These are phyloP conservation scores for Colius striatus DNA, from an alignment of 2,113 vertebrate genomes.

Conservation along the genomic window DNA sequence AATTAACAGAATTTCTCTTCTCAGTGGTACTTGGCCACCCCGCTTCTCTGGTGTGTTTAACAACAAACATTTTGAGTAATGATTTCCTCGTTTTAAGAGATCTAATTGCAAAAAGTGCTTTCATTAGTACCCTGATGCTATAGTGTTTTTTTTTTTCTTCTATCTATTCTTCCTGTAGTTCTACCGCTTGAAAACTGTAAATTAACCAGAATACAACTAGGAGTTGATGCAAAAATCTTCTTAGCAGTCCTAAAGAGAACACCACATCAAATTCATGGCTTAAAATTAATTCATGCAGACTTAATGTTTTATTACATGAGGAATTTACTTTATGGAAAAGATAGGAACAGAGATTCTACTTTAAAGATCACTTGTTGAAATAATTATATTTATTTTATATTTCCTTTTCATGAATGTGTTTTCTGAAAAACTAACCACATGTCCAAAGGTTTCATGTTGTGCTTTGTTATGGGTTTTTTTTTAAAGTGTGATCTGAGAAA, in stretches of 20 bases:
- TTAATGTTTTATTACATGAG: background rate
- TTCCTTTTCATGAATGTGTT: background rate
- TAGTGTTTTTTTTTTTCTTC: background rate
- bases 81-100: background rate
- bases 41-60: background rate
- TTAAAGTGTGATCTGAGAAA: background rate
- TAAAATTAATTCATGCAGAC: background rate
- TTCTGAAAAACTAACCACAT: background rate
- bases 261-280: background rate
- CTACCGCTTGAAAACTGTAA: background rate
- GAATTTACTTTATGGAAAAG: background rate
- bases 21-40: background rate
- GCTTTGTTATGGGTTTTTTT: background rate
- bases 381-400: background rate
- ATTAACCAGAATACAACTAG: background rate
- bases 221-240: background rate
- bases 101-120: background rate
- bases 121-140: background rate
- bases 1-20: background rate
- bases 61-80: background rate
- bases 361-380: background rate
- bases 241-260: background rate
- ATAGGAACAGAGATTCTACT: background rate
- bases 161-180: background rate
- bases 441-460: background rate